These are phyloP conservation scores for Pampusana beccarii DNA, from an alignment of 2,113 vertebrate genomes.

Conservation along the genomic window DNA sequence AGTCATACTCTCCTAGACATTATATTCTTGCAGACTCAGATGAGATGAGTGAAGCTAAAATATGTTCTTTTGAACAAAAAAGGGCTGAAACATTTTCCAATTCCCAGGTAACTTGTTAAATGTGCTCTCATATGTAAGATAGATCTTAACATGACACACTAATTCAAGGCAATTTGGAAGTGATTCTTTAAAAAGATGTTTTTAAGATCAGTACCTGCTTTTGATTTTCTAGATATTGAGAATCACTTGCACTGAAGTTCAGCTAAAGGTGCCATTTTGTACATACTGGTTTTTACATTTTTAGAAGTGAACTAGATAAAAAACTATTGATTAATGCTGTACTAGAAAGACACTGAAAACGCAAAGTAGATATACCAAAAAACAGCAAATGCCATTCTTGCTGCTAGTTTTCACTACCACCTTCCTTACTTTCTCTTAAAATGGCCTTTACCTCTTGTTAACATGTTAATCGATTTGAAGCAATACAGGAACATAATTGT, in stretches of 20 bases:
- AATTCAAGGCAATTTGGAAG: background rate
- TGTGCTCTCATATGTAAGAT: background rate
- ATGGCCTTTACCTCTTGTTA: background rate
- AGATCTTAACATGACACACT: background rate
- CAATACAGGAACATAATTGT: background rate
- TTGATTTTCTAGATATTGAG: background rate
- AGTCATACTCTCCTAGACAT: constrained; percentile 83
- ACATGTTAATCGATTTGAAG: background rate
- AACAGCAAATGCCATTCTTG: background rate
- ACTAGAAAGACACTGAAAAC: background rate
- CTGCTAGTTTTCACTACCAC: background rate
- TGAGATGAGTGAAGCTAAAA: constrained; percentile 90
- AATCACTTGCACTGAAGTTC: background rate
- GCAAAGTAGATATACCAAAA: background rate
- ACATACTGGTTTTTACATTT: background rate
- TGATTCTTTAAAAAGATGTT: background rate
- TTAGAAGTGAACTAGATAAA: background rate
- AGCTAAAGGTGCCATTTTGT: background rate
- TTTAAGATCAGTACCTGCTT: background rate
- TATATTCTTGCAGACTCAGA: constrained; percentile 92
- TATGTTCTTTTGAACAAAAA: constrained; percentile 80
- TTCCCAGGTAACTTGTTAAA: constrained; percentile 73
- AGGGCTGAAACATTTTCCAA: constrained; percentile 47
- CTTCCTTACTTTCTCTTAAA: background rate
- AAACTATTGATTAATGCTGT: background rate